Conservation (phyloP, 2,888 invertebrate genomes). For the Julus scanicus region DNA sequence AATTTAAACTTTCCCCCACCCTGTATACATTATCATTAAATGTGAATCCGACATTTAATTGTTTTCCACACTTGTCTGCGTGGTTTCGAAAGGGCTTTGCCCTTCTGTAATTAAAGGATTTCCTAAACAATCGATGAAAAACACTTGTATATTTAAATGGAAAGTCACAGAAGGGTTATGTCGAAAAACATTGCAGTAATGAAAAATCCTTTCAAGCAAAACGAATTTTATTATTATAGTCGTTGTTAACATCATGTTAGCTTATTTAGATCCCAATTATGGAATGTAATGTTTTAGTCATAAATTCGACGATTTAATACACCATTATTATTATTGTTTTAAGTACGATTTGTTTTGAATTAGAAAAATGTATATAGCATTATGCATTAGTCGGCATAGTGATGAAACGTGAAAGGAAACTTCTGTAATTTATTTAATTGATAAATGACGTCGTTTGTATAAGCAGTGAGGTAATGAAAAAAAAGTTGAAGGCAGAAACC, state of each 20-base stretch:
- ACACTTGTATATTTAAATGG: not conserved
- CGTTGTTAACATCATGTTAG: not conserved
- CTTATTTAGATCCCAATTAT: not conserved
- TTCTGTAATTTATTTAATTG: conserved; percentile 30
- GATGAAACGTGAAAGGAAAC: not conserved
- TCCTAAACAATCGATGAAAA: not conserved
- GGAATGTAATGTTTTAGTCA: not conserved
- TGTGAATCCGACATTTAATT: not conserved
- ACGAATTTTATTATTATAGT: not conserved
- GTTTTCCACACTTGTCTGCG: conserved; percentile 16
- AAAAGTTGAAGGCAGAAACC: not conserved
- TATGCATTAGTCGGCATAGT: not conserved
- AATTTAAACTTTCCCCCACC: conserved; percentile 37
- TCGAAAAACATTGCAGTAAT: not conserved
- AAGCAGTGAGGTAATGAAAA: not conserved
- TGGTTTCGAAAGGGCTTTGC: conserved; percentile 40
- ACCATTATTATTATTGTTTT: not conserved
- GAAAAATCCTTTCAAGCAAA: not conserved
- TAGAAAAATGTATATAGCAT: not conserved
- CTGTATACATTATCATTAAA: not conserved
- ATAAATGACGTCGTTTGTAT: conserved; percentile 31
- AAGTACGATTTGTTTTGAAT: not conserved
- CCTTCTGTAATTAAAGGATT: conserved; percentile 2
- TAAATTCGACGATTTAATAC: not conserved
- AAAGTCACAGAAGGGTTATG: not conserved